These are phyloP conservation scores for Anolis sagrei DNA, from an alignment of 2,113 vertebrate genomes.

Conservation along the genomic window DNA sequence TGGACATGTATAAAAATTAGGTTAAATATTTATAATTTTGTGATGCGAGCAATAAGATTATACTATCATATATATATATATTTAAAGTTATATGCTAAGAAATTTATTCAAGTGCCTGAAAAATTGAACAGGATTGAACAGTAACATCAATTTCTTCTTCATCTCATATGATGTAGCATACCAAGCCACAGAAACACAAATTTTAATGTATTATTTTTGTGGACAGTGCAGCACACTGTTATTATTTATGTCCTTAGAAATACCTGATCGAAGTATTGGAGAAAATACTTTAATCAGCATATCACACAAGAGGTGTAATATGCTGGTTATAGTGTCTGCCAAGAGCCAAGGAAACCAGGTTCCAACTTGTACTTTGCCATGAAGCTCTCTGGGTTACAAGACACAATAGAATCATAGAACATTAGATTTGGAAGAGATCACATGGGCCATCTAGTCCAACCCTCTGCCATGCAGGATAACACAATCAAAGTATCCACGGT, in stretches of 20 bases:
- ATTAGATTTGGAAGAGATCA: too few species aligned
- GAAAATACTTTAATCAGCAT: too few species aligned
- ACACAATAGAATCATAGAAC: background rate
- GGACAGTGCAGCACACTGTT: background rate
- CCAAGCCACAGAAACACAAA: background rate
- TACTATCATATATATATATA: background rate
- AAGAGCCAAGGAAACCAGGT: background rate
- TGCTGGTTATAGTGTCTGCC: background rate
- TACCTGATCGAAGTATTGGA: background rate
- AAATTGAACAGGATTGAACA: background rate
- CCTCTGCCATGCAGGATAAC: too few species aligned
- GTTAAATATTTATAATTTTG: background rate
- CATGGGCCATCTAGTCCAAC: too few species aligned
- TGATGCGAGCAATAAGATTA: background rate
- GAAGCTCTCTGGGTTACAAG: background rate
- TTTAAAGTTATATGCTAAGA: background rate
- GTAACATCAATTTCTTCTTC: background rate
- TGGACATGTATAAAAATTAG: slow-evolving; percentile 40
- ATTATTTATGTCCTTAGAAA: background rate
- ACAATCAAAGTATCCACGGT: too few species aligned
- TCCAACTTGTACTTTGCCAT: background rate
- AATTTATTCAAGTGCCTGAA: background rate
- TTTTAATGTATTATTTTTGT: background rate
- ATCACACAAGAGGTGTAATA: background rate
- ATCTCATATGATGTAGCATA: background rate